Percentiles rank a stretch among this genome's conserved stretches.
Conservation (phyloP, 2,797 vertebrate genomes). For the Esox lucius region DNA sequence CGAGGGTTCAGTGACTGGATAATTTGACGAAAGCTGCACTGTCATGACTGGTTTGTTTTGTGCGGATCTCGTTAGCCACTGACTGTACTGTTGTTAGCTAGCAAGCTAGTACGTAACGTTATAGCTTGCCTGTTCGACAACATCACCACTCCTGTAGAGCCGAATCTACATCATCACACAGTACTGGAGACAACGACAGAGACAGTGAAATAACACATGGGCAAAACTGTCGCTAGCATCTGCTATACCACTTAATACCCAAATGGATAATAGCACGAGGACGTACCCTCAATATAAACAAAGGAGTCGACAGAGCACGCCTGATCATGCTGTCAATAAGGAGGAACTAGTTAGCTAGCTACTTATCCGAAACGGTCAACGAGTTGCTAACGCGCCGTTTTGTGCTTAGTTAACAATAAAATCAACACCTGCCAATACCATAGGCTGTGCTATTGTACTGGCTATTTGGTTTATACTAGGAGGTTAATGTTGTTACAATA, state of each 20-base stretch:
- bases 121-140: constrained; percentile 1
- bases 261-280: background rate
- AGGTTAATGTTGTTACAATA: background rate
- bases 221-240: background rate
- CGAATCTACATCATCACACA: background rate
- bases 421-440: too few species aligned
- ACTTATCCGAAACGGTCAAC: too few species aligned
- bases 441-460: too few species aligned
- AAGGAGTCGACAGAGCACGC: constrained; percentile 4
- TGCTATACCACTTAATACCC: background rate
- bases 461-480: background rate
- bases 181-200: background rate
- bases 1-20: background rate
- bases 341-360: constrained; percentile 6
- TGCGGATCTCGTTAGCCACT: background rate
- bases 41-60: constrained; percentile 2
- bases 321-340: background rate
- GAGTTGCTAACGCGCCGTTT: too few species aligned
- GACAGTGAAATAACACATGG: background rate
- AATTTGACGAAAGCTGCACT: background rate
- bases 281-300: constrained; percentile 8
- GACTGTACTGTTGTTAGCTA: background rate
- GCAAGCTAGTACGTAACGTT: background rate
- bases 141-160: background rate
- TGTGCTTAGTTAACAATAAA: too few species aligned